Base-by-base conservation (phyloP, 2,888 invertebrate genomes). In the Dryocosmus kuriphilus region DNA sequence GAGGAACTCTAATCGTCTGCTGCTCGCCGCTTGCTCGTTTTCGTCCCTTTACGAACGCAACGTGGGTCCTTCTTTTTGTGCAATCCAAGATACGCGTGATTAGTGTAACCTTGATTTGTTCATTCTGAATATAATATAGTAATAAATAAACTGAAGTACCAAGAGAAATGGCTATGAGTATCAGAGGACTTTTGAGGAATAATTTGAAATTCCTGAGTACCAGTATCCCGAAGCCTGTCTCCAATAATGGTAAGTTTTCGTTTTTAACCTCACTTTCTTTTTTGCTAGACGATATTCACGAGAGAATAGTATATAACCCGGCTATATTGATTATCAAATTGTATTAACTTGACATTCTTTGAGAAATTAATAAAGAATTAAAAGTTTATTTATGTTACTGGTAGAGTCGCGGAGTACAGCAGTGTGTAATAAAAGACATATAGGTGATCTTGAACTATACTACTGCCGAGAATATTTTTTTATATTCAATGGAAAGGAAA, bases 141-240 rank as follows among this genome's bases (percentile, higher is more conserved):
- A 60, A 27, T 27, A 60, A 27, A 24, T 6, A 27, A 71, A 32
- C 22, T 9, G 11, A 51, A 51, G 9, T 30, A 51, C 1, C 2
- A 46, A 51, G n/a, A 14, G 46, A 71, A 32, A 71, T 71, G 71
- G 71, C 71, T 16, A 30, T 71, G 30, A 71, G 51, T 30, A n/a
- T 71, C 1, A 71, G 30, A n/a, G 46, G 51, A 14, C 19, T 71
- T 24, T 71, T 71, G 27, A 71, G 51, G 46, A 71, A 2, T 30
- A 71, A 51, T 30, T 51, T 71, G 11, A 71, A 71, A 71, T 71
- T 71, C 27, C n/a, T 71, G 6, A 71, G n/a, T 19, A 30, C 5
- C n/a, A 71, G 51, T 71, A 51, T 71, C 46, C 27, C 32, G n/a
- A 51, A 46, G n/a, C 71, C 71, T 27, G 6, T 51, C 30, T 19